Base-by-base conservation (phyloP, 2,797 vertebrate species). In the Characodon lateralis region DNA sequence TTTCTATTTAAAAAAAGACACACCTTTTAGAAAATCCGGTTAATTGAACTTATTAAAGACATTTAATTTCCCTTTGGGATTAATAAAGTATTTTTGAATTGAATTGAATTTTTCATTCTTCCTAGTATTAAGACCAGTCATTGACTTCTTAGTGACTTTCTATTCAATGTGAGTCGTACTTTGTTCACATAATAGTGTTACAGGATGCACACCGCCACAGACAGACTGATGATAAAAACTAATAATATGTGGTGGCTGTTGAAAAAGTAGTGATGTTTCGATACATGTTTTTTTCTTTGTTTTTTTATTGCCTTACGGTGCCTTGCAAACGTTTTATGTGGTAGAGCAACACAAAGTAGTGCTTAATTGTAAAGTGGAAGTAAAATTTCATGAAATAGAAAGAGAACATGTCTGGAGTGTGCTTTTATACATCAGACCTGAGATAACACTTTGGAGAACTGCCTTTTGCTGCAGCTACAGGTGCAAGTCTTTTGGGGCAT, bases 151-250 rank as follows among this genome's bases (percentile, higher is more conserved):
- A 59, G 74, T 83, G 76, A 89, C 78, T 80, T 74, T 68, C 63
- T 28, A 50, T 85, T 84, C 70, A 14, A 22, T 78, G 24, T 86
- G 86, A 92, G 80, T 88, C 88, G 86, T 28, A 1, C 71, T 82
- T 76, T 77, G 85, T 83, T 87, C 80, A 48, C 71, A 66, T 63
- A 71, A 56, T 14, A 46, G 50, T 78, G 80, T 74, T 81, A 63
- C 75, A 84, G 75, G 48, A 55, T 69, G 73, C 70, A 24, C 56
- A n/a, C 26, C 0, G 6, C 48, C 61, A 78, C 31, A 69, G 72
- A 81, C 74, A 78, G 74, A 81, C 76, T 69, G 72, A 78, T 83
- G 77, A 71, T 13, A 73, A 65, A 46, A 80, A 79, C 26, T 71
- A 28, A 81, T 85, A 72, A 73, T 59, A 13, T 53, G 72, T 58